A percentile compares a stretch with the other conserved stretches of the same genome.
These are phyloP conservation scores for Chunga burmeisteri DNA, from an alignment of 2,113 vertebrate species.

Conservation along the genomic window DNA sequence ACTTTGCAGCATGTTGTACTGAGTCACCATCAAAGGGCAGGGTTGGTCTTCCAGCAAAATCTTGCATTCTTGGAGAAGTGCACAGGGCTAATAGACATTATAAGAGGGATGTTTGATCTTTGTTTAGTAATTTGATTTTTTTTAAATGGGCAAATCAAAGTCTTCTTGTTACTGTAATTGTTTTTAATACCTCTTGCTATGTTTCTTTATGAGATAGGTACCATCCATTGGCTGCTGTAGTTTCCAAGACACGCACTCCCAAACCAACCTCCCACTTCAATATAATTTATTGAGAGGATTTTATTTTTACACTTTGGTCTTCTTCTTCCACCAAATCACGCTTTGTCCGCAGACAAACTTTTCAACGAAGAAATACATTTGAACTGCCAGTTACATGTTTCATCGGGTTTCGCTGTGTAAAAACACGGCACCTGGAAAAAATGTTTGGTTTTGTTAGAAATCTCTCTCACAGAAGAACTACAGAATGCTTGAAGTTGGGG, in stretches of 20 bases:
- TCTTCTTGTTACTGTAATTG: neutral
- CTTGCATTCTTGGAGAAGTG: neutral
- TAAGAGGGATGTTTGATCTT: neutral
- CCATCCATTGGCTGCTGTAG: neutral
- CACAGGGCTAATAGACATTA: neutral
- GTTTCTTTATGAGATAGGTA: neutral
- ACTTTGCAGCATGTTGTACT: constrained; percentile 2
- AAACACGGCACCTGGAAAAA: neutral
- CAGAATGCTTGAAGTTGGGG: neutral
- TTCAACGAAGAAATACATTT: neutral
- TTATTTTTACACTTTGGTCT: neutral
- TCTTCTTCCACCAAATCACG: neutral
- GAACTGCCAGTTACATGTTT: neutral
- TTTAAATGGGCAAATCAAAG: neutral
- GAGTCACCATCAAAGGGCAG: constrained; percentile 16
- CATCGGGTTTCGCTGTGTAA: neutral
- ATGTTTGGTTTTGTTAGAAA: neutral
- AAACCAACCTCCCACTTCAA: neutral
- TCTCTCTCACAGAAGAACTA: neutral
- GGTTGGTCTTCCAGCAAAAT: neutral
- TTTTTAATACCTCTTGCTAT: neutral
- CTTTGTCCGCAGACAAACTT: neutral
- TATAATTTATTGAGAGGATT: neutral
- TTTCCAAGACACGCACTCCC: neutral
- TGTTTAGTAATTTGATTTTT: neutral